Conservation (phyloP, 2,797 vertebrate species). For the Pelobates cultripes region DNA sequence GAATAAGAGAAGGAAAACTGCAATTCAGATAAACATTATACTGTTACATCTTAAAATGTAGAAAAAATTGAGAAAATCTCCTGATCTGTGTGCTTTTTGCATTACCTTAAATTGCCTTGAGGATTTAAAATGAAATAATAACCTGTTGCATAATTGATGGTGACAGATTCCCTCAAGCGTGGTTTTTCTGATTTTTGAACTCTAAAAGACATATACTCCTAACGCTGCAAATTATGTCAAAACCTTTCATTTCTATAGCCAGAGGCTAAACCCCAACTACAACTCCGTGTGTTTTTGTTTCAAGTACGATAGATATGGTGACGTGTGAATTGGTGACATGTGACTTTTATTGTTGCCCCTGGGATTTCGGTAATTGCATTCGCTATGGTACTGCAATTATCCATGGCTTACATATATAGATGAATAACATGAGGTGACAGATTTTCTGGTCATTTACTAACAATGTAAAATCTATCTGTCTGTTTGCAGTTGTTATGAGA, state of each 20-base stretch:
- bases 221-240: not conserved
- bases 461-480: too few species aligned
- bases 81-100: not conserved
- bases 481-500: too few species aligned
- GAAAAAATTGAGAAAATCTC: not conserved
- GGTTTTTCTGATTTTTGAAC: slow-evolving; percentile 10
- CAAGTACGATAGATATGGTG: not conserved
- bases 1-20: too few species aligned
- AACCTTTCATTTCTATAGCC: not conserved
- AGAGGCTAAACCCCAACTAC: not conserved
- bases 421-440: too few species aligned
- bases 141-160: slow-evolving; percentile 20
- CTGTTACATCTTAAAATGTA: not conserved
- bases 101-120: not conserved
- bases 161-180: slow-evolving; percentile 35
- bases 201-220: slow-evolving; percentile 24
- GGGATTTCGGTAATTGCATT: not conserved
- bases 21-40: too few species aligned
- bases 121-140: slow-evolving; percentile 13
- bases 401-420: too few species aligned
- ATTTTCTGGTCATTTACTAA: too few species aligned
- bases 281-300: slow-evolving; percentile 5
- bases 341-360: slow-evolving; percentile 1
- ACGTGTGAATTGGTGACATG: not conserved
- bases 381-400: too few species aligned